Evolutionary conservation across 2,113 vertebrate species (phyloP).

Genomic region (Motacilla tschutschensis): DNA sequence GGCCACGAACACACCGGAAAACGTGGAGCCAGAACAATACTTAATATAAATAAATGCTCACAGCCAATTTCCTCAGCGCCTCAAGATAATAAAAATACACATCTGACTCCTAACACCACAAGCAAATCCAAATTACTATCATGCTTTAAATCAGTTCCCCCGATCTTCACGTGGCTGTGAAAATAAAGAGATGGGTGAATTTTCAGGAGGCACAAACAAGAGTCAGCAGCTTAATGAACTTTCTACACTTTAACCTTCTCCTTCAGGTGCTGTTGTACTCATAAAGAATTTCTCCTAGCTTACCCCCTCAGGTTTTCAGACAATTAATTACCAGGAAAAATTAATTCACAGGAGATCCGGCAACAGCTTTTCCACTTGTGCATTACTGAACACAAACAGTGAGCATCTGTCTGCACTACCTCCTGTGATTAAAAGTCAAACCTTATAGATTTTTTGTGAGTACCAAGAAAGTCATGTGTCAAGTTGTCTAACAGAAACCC

Average conservation of each 20-base stretch:
- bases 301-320: background rate
- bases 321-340: background rate
- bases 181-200: background rate
- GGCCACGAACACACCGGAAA: background rate
- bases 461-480: background rate
- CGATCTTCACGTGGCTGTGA: accelerated
- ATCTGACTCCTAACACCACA: background rate
- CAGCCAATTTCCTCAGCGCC: background rate
- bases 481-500: background rate
- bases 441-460: background rate
- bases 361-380: background rate
- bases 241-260: background rate
- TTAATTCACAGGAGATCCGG: background rate
- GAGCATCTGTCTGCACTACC: background rate
- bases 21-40: background rate
- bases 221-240: background rate
- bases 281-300: background rate
- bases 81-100: background rate
- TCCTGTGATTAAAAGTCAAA: conserved; percentile 50
- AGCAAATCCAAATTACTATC: background rate
- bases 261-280: background rate
- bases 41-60: background rate
- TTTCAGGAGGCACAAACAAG: background rate
- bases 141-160: background rate
- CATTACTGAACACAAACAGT: background rate